phyloP scores from a whole-genome alignment of 2,797 vertebrate species.

The Xerus rutilus region DNA sequence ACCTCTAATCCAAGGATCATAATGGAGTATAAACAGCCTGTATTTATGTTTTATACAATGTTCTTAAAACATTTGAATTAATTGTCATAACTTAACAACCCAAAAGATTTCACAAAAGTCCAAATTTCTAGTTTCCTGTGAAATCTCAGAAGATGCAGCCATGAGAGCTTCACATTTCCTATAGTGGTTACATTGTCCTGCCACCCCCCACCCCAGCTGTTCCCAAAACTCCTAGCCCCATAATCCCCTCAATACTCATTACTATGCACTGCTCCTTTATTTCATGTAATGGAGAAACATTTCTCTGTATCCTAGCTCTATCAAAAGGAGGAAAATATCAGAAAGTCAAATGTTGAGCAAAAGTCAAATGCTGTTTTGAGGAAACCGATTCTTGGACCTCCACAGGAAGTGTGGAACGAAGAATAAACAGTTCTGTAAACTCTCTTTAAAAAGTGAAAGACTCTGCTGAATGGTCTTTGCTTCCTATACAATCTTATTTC shows the following conservation, averaged over 20 bases:
- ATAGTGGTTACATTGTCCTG: not conserved
- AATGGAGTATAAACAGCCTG: not conserved
- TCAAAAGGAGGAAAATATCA: not conserved
- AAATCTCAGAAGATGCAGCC: not conserved
- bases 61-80: constrained; percentile 34
- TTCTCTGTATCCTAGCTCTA: not conserved
- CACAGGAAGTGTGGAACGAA: constrained; percentile 17
- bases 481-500: not conserved
- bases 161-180: not conserved
- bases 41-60: not conserved
- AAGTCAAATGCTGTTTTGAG: constrained; percentile 48
- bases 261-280: not conserved
- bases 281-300: not conserved
- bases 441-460: constrained; percentile 28
- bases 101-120: not conserved
- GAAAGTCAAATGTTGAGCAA: not conserved
- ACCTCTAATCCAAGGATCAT: not conserved
- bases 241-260: not conserved
- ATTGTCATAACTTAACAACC: not conserved
- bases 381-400: constrained; percentile 33
- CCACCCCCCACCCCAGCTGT: no score
- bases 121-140: not conserved
- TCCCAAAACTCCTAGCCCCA: not conserved
- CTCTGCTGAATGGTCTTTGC: not conserved
- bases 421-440: constrained; percentile 10